Percentiles rank a stretch among this genome's conserved stretches.
Conservation (phyloP, 92 coral and sea anemone genomes). For the Palythoa heliodiscus region DNA sequence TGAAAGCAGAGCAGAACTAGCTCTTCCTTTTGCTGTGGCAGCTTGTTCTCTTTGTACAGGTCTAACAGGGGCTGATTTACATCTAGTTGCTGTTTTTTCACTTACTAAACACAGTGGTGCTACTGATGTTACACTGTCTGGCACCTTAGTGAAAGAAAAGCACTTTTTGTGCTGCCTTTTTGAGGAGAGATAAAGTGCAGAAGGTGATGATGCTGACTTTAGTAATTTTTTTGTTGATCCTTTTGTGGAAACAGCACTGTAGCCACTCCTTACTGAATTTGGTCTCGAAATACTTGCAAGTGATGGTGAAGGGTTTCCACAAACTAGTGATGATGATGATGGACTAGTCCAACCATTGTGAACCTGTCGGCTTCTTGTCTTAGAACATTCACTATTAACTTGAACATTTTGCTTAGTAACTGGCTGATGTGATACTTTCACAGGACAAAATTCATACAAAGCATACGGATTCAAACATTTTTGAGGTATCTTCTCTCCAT, state of each 20-base stretch:
- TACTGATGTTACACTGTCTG: slow-evolving; percentile 49
- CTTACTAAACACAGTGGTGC: slow-evolving; percentile 59
- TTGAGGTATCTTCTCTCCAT: slow-evolving; percentile 45
- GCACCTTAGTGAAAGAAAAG: neutral
- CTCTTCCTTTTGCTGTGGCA: slow-evolving; percentile 52
- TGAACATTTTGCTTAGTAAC: slow-evolving; percentile 39
- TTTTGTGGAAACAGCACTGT: slow-evolving; percentile 48
- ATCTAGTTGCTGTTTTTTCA: slow-evolving; percentile 56
- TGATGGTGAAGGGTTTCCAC: slow-evolving; percentile 77
- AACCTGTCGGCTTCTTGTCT: slow-evolving; percentile 26
- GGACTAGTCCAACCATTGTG: slow-evolving; percentile 52
- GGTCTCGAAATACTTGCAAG: slow-evolving; percentile 81
- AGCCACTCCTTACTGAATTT: slow-evolving; percentile 73
- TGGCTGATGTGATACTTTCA: slow-evolving; percentile 29
- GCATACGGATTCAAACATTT: slow-evolving; percentile 69
- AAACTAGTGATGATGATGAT: slow-evolving; percentile 20
- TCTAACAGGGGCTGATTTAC: slow-evolving; percentile 85
- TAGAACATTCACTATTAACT: slow-evolving; percentile 66
- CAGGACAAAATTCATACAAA: slow-evolving; percentile 56
- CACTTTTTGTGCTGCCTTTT: slow-evolving; percentile 23
- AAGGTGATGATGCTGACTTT: slow-evolving; percentile 16
- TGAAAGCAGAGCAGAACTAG: slow-evolving; percentile 43
- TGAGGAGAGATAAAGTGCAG: slow-evolving; percentile 9
- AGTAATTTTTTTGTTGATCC: slow-evolving; percentile 7
- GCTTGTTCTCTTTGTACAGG: slow-evolving; percentile 56